Conservation (phyloP, 2,888 invertebrate genomes). For the Dorcus parallelipipedus region DNA sequence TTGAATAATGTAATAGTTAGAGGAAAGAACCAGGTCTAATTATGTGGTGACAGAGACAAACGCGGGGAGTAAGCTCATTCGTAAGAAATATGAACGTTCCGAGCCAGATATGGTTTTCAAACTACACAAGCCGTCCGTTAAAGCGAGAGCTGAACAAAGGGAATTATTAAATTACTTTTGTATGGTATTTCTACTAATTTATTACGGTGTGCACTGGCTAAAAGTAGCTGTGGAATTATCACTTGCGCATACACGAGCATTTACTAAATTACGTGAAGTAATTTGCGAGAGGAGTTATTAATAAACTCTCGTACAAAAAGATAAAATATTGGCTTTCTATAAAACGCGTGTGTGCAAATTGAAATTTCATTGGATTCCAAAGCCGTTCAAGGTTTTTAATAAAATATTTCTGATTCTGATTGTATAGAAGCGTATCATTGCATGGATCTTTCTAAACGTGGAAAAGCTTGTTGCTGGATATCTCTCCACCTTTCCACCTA, state of each 20-base stretch:
- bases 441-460: too few species aligned
- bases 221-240: not conserved
- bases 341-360: too few species aligned
- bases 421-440: too few species aligned
- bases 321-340: too few species aligned
- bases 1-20: slow-evolving; percentile 21
- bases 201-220: not conserved
- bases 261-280: not conserved
- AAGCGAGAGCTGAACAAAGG: slow-evolving; percentile 6
- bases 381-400: too few species aligned
- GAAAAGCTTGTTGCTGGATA: too few species aligned
- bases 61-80: slow-evolving; percentile 18
- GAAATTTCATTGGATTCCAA: too few species aligned
- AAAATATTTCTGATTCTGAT: too few species aligned
- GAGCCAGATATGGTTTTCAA: slow-evolving; percentile 1
- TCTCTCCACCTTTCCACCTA: too few species aligned
- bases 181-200: slow-evolving; percentile 10
- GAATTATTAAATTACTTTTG: slow-evolving; percentile 14
- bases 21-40: slow-evolving; percentile 23
- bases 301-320: too few species aligned
- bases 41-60: slow-evolving; percentile 26
- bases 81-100: slow-evolving; percentile 21
- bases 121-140: not conserved
- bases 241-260: not conserved
- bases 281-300: too few species aligned